phyloP scores from a whole-genome alignment of 2,113 vertebrate genomes.

The Pholis gunnellus region DNA sequence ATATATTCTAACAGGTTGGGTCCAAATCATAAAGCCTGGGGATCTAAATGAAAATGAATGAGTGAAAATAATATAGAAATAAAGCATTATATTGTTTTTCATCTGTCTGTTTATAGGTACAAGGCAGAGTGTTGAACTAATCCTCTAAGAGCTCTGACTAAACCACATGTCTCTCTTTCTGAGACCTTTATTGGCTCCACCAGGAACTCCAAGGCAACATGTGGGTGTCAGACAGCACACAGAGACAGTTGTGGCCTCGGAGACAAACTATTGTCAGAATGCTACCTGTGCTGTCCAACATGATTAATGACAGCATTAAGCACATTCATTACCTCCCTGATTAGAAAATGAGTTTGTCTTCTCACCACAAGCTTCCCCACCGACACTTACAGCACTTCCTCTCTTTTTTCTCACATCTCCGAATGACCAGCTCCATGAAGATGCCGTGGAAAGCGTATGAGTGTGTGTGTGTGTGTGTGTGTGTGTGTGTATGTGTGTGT shows the following conservation, averaged over 20 bases:
- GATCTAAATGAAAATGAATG: too few species aligned
- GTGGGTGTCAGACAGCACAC: not conserved
- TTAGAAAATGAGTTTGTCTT: slow-evolving; percentile 46
- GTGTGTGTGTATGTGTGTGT: slow-evolving; percentile 7
- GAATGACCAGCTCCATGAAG: slow-evolving; percentile 37
- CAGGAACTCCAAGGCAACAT: not conserved
- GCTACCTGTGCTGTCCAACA: slow-evolving; percentile 32
- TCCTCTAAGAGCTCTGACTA: not conserved
- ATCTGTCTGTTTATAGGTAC: not conserved
- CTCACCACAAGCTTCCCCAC: not conserved
- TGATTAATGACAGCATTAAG: slow-evolving; percentile 55
- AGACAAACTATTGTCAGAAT: slow-evolving; percentile 5
- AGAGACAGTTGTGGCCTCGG: slow-evolving; percentile 5
- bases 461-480: not conserved
- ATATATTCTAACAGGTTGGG: too few species aligned
- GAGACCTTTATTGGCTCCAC: not conserved
- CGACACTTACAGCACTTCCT: not conserved
- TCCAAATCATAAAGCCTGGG: too few species aligned
- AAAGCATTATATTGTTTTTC: not conserved
- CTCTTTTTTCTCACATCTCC: not conserved
- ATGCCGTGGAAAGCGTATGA: slow-evolving; percentile 8
- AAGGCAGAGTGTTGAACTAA: not conserved
- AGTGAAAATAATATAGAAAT: not conserved
- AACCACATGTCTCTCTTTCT: not conserved
- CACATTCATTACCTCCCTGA: slow-evolving; percentile 49